These are phyloP conservation scores for Pogonomyrmex californicus DNA, from an alignment of 1,140 invertebrate genomes.

Conservation along the genomic window DNA sequence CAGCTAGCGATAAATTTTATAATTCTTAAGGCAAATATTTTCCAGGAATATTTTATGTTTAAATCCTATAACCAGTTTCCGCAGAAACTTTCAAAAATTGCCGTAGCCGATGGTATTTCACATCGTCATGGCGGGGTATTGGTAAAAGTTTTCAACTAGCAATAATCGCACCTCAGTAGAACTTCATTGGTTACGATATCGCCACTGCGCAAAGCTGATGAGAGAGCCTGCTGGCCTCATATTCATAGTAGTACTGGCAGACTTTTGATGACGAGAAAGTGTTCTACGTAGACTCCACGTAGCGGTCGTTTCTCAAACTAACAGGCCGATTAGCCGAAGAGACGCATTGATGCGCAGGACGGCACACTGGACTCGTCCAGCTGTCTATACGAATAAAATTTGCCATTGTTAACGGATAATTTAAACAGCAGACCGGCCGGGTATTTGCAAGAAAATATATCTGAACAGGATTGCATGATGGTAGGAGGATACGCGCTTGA, in stretches of 20 bases:
- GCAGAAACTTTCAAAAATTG: constrained; percentile 91
- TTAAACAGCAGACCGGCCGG: constrained; percentile 16
- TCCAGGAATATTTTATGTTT: not conserved
- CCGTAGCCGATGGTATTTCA: constrained; percentile 96
- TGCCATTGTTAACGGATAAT: constrained; percentile 52
- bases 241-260: constrained; percentile 55
- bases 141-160: constrained; percentile 97
- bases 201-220: constrained; percentile 91
- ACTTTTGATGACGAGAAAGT: constrained; percentile 63
- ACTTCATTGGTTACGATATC: constrained; percentile 96
- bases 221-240: not conserved
- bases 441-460: constrained; percentile 64
- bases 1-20: too few species aligned
- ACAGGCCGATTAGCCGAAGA: not conserved
- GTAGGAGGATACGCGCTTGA: not conserved
- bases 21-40: not conserved
- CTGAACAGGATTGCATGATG: constrained; percentile 36
- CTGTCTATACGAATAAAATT: constrained; percentile 4
- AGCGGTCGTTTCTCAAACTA: constrained; percentile 51
- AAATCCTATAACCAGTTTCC: constrained; percentile 79
- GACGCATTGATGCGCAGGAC: not conserved
- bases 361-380: not conserved
- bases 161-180: constrained; percentile 95
- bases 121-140: constrained; percentile 97
- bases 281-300: constrained; percentile 35